phyloP scores from a whole-genome alignment of 53 echinoderm and acorn worm species.

The Paelopatides confundens region DNA sequence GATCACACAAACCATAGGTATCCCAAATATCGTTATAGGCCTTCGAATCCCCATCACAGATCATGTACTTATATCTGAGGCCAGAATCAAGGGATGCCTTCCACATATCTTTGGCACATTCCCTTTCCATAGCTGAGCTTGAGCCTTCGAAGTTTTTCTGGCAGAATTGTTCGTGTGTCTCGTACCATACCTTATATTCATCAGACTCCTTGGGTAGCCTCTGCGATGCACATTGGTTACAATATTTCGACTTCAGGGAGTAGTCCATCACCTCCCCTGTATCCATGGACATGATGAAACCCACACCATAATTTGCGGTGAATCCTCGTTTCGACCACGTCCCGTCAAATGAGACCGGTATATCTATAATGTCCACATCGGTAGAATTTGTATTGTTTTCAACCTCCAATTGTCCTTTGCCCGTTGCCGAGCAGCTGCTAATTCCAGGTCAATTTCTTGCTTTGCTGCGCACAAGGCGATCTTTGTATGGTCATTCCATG shows the following conservation, averaged over 20 bases:
- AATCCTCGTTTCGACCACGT: constrained; percentile 10
- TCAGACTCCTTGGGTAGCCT: background rate
- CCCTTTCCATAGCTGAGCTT: constrained; percentile 16
- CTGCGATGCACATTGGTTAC: background rate
- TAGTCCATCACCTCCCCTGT: constrained; percentile 7
- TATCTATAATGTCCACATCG: background rate
- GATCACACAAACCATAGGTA: background rate
- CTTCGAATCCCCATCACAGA: constrained; percentile 23
- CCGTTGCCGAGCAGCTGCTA: too few species aligned
- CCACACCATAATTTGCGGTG: background rate
- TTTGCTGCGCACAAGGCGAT: background rate
- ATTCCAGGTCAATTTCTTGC: background rate
- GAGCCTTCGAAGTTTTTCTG: constrained; percentile 15
- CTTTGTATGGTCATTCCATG: background rate
- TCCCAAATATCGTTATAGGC: constrained; percentile 25
- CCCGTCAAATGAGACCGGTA: background rate
- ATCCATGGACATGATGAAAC: background rate
- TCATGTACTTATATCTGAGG: background rate
- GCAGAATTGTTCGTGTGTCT: background rate
- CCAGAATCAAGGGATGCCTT: background rate
- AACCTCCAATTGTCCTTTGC: background rate
- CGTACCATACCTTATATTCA: background rate
- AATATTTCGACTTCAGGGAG: background rate
- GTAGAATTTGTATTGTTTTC: too few species aligned
- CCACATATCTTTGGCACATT: constrained; percentile 25